Evolutionary conservation across 2,797 vertebrate species (phyloP).

Genomic region (Alcedo atthis): DNA sequence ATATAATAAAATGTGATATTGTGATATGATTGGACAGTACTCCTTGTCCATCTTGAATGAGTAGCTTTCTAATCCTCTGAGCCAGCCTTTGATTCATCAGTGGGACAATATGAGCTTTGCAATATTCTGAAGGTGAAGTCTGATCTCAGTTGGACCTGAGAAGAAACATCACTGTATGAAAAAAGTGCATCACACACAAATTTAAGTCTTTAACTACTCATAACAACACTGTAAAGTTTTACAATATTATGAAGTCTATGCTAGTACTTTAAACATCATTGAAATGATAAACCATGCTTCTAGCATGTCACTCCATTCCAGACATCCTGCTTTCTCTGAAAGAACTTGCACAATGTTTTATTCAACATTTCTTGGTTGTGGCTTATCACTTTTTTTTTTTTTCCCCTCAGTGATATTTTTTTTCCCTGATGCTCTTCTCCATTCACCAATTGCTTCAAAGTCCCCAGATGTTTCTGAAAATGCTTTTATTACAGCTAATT

Average conservation of each 20-base stretch:
- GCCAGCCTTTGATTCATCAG: neutral
- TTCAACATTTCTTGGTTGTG: neutral
- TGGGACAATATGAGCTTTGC: neutral
- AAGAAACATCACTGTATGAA: neutral
- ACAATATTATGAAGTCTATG: neutral
- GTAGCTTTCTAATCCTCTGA: neutral
- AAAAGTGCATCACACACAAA: neutral
- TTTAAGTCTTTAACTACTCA: neutral
- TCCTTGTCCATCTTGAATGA: neutral
- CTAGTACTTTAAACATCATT: neutral
- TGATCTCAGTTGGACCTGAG: neutral
- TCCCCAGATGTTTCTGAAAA: conserved; percentile 23
- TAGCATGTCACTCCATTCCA: neutral
- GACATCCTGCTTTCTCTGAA: neutral
- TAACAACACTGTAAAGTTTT: neutral
- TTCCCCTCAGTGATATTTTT: neutral
- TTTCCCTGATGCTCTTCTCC: conserved; percentile 3
- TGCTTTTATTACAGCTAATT: conserved; percentile 41
- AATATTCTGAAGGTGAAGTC: neutral
- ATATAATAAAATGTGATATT: neutral
- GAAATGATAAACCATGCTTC: neutral
- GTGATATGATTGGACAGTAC: neutral
- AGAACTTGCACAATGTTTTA: neutral
- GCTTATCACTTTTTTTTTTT: neutral
- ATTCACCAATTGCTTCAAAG: conserved; percentile 33